phyloP scores from a whole-genome alignment of 2,797 vertebrate genomes.

The Euthynnus affinis region DNA sequence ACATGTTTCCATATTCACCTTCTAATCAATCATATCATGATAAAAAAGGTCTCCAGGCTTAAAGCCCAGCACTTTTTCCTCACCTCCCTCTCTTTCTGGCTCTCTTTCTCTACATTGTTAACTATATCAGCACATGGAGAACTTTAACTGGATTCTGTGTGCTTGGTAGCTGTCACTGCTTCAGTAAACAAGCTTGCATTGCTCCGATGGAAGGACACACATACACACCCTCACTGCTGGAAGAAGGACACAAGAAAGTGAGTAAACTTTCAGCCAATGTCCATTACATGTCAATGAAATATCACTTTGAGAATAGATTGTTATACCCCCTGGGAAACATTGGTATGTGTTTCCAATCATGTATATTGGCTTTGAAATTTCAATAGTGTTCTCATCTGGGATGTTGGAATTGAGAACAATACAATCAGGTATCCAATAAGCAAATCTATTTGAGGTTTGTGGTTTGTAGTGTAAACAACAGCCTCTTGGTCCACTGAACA shows the following conservation, averaged over 20 bases:
- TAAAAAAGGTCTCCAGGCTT: constrained; percentile 13
- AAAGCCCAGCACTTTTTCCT: background rate
- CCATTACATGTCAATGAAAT: constrained; percentile 31
- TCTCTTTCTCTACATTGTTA: background rate
- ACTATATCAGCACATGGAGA: constrained; percentile 4
- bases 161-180: constrained; percentile 34
- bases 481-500: constrained; percentile 41
- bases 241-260: constrained; percentile 14
- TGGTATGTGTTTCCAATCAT: constrained; percentile 35
- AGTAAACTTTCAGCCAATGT: constrained; percentile 6
- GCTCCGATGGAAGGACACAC: constrained; percentile 12
- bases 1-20: constrained; percentile 19
- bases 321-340: constrained; percentile 11
- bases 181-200: constrained; percentile 44
- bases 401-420: constrained; percentile 47
- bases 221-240: background rate
- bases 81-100: constrained; percentile 1
- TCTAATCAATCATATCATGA: constrained; percentile 3
- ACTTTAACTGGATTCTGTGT: constrained; percentile 34
- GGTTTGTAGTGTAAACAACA: constrained; percentile 35
- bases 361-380: constrained; percentile 45
- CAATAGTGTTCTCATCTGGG: constrained; percentile 19
- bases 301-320: constrained; percentile 38
- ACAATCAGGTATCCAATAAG: constrained; percentile 49
- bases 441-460: constrained; percentile 57